Conservation (phyloP, 2,113 vertebrate species). For the Pomatorhinus ruficollis region DNA sequence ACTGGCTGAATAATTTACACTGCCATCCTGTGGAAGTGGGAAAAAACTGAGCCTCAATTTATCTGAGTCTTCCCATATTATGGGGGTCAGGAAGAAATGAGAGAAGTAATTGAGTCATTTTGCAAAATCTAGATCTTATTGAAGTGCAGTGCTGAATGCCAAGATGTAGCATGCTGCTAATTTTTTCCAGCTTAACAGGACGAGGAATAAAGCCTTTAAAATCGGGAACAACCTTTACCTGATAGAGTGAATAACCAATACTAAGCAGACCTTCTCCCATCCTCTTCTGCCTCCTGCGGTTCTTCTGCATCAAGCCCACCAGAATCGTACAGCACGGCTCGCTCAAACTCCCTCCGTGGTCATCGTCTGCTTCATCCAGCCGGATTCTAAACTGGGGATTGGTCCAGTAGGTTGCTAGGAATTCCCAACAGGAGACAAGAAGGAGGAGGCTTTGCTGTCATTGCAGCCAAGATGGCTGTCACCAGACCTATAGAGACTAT, state of each 20-base stretch:
- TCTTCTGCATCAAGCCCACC: constrained; percentile 89
- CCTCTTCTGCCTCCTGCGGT: constrained; percentile 74
- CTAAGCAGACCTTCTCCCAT: constrained; percentile 81
- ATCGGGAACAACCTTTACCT: constrained; percentile 60
- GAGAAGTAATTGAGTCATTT: neutral
- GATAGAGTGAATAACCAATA: constrained; percentile 82
- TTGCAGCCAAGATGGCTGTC: neutral
- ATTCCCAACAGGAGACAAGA: neutral
- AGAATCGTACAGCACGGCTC: constrained; percentile 80
- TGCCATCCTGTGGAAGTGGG: neutral
- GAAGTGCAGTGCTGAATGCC: neutral
- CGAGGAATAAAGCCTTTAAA: neutral
- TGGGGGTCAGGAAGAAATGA: neutral
- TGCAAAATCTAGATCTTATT: neutral
- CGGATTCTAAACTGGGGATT: constrained; percentile 85
- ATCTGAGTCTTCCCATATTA: neutral
- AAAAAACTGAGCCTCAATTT: neutral
- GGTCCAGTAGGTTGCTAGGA: constrained; percentile 81
- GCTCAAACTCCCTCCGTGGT: constrained; percentile 68
- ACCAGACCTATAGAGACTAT: neutral
- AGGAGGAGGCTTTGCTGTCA: neutral
- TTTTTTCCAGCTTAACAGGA: neutral
- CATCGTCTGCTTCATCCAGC: constrained; percentile 79
- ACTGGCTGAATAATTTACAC: neutral
- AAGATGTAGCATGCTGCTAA: neutral